These are phyloP conservation scores for Mus caroli DNA, from an alignment of 2,797 vertebrate genomes.

Conservation along the genomic window DNA sequence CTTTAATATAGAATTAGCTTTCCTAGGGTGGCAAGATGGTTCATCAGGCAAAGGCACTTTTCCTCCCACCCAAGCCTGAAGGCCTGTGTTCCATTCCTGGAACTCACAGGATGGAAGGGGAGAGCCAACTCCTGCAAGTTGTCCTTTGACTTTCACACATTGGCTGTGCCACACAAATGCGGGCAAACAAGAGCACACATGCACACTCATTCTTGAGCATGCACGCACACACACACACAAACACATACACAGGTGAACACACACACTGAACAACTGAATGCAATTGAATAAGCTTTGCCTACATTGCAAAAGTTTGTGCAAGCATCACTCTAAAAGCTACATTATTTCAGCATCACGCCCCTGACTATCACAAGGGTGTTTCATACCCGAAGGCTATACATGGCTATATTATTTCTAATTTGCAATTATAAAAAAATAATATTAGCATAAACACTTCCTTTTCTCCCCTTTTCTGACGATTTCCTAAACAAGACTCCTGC, in stretches of 20 bases:
- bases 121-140: background rate
- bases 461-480: background rate
- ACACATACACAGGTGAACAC: background rate
- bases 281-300: background rate
- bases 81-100: background rate
- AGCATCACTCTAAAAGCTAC: background rate
- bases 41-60: background rate
- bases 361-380: background rate
- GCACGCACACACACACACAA: background rate
- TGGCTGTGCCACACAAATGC: background rate
- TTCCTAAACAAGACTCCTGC: conserved; percentile 46
- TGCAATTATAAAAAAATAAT: conserved; percentile 24
- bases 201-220: no score
- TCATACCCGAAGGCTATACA: conserved; percentile 39
- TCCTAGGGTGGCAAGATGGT: background rate
- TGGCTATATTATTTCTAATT: conserved; percentile 17
- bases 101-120: background rate
- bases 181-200: background rate
- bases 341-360: conserved; percentile 55
- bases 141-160: background rate
- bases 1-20: conserved; percentile 2
- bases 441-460: conserved; percentile 47
- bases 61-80: background rate
- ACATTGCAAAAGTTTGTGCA: background rate
- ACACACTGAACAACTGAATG: background rate